A percentile compares a stretch with the other conserved stretches of the same genome.
phyloP scores from a whole-genome alignment of 2,113 vertebrate species.

The Tor tambroides region DNA sequence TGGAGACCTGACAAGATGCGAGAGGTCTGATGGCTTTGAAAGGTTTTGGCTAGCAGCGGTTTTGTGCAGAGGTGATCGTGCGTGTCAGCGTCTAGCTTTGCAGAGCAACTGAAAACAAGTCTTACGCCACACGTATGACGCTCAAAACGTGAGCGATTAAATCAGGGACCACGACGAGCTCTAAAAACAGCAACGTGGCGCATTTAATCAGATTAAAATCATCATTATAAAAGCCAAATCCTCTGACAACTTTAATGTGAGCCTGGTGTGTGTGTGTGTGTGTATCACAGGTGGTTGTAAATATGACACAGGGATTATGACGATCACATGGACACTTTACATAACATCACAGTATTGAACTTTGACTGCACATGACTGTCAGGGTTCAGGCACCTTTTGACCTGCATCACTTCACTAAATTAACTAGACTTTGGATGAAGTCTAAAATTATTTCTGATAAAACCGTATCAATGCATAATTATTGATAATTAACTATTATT shows the following conservation, averaged over 20 bases:
- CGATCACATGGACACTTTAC: neutral
- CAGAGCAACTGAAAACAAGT: neutral
- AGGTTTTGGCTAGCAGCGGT: neutral
- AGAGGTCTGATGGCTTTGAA: neutral
- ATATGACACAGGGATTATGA: neutral
- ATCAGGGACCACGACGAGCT: neutral
- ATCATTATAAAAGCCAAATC: conserved; percentile 26
- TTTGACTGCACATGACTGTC: neutral
- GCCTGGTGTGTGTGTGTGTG: neutral
- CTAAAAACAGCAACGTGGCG: neutral
- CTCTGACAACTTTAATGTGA: neutral
- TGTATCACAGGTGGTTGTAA: neutral
- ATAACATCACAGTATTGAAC: neutral
- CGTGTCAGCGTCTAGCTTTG: neutral
- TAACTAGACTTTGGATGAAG: neutral
- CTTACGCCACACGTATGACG: neutral
- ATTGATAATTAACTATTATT: too few relatives aligned
- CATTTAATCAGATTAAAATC: conserved; percentile 12
- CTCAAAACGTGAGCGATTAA: neutral
- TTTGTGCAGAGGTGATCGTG: neutral
- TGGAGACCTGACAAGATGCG: conserved; percentile 26
- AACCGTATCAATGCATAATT: too few relatives aligned
- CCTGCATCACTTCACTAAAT: neutral
- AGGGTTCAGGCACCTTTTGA: neutral
- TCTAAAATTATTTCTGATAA: neutral